Conservation (phyloP, 2,797 vertebrate genomes). For the Cossypha niveicapilla region DNA sequence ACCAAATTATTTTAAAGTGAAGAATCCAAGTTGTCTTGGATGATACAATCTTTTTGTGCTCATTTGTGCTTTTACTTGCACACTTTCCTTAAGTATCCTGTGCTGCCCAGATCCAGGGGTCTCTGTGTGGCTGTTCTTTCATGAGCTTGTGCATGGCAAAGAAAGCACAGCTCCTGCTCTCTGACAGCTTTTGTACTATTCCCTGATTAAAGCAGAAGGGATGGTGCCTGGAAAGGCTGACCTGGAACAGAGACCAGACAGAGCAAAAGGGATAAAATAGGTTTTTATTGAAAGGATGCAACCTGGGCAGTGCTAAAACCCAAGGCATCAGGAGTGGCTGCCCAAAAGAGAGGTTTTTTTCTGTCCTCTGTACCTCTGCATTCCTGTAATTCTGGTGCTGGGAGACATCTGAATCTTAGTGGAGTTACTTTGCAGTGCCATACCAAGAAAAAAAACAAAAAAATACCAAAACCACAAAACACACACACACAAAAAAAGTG, state of each 20-base stretch:
- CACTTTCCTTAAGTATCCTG: neutral
- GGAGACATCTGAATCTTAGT: neutral
- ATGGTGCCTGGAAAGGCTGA: too few species aligned
- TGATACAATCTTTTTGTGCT: rapidly evolving
- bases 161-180: neutral
- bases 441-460: too few species aligned
- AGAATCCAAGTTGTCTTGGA: neutral
- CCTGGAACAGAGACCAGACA: too few species aligned
- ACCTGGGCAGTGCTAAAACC: too few species aligned
- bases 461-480: too few species aligned
- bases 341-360: neutral
- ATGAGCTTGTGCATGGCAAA: neutral
- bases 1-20: neutral
- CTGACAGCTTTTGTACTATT: neutral
- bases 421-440: neutral
- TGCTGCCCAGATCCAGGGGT: neutral
- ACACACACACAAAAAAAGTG: too few species aligned
- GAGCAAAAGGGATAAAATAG: too few species aligned
- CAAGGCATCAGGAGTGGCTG: neutral
- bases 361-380: neutral
- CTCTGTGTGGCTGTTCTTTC: neutral
- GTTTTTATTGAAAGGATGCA: too few species aligned
- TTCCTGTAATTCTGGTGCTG: neutral
- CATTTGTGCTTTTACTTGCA: neutral
- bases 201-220: neutral